Conservation (phyloP, 2,888 invertebrate species). For the Chironomus tentans region DNA sequence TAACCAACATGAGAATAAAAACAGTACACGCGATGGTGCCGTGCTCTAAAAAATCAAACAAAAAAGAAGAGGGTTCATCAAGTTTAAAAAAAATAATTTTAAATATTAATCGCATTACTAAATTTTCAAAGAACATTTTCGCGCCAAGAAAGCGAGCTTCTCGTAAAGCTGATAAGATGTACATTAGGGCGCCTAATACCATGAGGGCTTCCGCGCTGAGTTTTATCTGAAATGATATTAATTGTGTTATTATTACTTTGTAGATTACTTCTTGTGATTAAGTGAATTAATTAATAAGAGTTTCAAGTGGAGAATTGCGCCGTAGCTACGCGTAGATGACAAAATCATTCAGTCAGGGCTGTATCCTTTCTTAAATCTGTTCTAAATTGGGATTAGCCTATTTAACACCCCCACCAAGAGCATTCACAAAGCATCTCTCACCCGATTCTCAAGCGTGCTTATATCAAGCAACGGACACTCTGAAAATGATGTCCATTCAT, state of each 20-base stretch:
- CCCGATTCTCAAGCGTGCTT: slow-evolving; percentile 37
- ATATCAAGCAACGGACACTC: slow-evolving; percentile 41
- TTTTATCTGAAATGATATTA: slow-evolving; percentile 48
- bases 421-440: slow-evolving; percentile 20
- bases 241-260: neutral
- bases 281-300: too few relatives aligned
- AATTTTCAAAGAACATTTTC: slow-evolving; percentile 89
- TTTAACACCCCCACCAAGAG: too few relatives aligned
- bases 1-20: slow-evolving; percentile 83
- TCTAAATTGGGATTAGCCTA: too few relatives aligned
- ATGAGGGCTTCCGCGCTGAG: slow-evolving; percentile 69
- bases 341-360: too few relatives aligned
- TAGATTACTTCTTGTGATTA: too few relatives aligned
- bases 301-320: too few relatives aligned
- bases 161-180: slow-evolving; percentile 72
- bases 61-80: neutral
- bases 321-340: too few relatives aligned
- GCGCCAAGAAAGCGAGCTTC: slow-evolving; percentile 87
- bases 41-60: slow-evolving; percentile 58
- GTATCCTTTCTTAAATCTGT: too few relatives aligned
- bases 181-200: slow-evolving; percentile 73
- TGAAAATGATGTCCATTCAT: slow-evolving; percentile 40
- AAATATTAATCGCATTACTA: slow-evolving; percentile 50
- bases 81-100: slow-evolving; percentile 6
- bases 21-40: slow-evolving; percentile 86